Base-by-base conservation (phyloP, 2,888 invertebrate species). In the Loripinus fragilis region DNA sequence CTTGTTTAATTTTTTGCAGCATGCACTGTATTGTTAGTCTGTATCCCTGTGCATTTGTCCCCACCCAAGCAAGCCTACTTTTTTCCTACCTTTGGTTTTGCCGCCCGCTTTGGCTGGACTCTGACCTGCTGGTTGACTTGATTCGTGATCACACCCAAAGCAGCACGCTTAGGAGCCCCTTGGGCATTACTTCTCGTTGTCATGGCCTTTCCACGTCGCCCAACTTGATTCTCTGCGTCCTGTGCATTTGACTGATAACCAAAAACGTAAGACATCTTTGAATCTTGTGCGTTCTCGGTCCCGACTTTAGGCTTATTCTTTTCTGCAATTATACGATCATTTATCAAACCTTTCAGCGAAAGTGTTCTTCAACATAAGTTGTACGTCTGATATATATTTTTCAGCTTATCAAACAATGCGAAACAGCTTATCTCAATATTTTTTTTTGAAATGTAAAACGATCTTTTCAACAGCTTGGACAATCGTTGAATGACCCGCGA, bases 141-240 rank as follows among this genome's bases (percentile, higher is more conserved):
- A 80, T 91, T 92, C 8, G 92, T 90, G 35, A 93, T 91, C n/a
- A 87, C 88, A 33, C 91, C 91, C 3, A 93, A 83, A n/a, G 90
- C 92, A 45, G 90, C 88, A 73, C 93, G 81, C 78, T 91, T 92
- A 33, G 83, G 86, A 67, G 71, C 82, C 66, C 77, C 74, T 48
- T 81, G 82, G 64, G 81, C 77, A 74, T 76, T 79, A 76, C 80
- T 81, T 75, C 80, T 78, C n/a, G 85, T 75, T 33, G 55, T 79
- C 35, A 80, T 76, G 41, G 71, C 80, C 68, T 87, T 87, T 65
- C 81, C 87, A 81, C 85, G 85, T 50, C 85, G 80, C 75, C 81
- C 70, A 64, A 83, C 85, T 74, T 83, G 86, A 74, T 88, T 89
- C 71, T 88, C 89, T 17, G 81, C 71, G 71, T 86, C 81, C 66